Evolutionary conservation across 2,888 invertebrate genomes (phyloP), one percentile per base, ranked within the genome.

Genomic region (Ochropacha duplaris): DNA sequence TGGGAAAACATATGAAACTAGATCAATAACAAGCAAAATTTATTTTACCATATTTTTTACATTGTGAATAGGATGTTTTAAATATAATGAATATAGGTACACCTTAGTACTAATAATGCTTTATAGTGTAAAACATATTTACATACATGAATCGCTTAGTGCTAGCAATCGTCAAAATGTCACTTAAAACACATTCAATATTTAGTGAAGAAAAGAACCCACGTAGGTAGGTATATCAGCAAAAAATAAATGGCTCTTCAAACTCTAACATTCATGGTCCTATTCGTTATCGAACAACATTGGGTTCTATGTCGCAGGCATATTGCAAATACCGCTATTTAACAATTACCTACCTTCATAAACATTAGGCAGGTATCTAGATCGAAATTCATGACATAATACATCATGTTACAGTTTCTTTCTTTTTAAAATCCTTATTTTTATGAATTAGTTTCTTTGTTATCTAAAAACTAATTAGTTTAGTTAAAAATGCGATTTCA

Each of bases 1-100:
- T n/a, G n/a, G n/a, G n/a, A n/a, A n/a, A n/a, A n/a, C n/a, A n/a
- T n/a, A n/a, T 65, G 60, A 61, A 66, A 66, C n/a, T 71, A 64
- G 78, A 57, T 68, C 52, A n/a, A 16, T 84, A 89, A 89, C 88
- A 89, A 89, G 89, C 89, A 88, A 89, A 88, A 85, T 86, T 81
- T 87, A 84, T 85, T 85, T 79, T 78, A 66, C 71, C 66, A 81
- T 74, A 76, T 81, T 79, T 74, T 78, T 86, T 87, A 88, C 86
- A 84, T 81, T 80, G 85, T 86, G 87, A 84, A 79, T 85, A 84
- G 81, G 80, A 82, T 76, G 75, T 78, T 74, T 72, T 72, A 65
- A 69, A 68, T 72, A 75, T 66, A 71, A 52, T 65, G 63, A 74
- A 79, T 84, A 78, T 81, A n/a, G n/a, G n/a, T n/a, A 84, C 83